These are phyloP conservation scores for Paragorgia papillata DNA, from an alignment of 92 coral and sea anemone species.

Conservation along the genomic window DNA sequence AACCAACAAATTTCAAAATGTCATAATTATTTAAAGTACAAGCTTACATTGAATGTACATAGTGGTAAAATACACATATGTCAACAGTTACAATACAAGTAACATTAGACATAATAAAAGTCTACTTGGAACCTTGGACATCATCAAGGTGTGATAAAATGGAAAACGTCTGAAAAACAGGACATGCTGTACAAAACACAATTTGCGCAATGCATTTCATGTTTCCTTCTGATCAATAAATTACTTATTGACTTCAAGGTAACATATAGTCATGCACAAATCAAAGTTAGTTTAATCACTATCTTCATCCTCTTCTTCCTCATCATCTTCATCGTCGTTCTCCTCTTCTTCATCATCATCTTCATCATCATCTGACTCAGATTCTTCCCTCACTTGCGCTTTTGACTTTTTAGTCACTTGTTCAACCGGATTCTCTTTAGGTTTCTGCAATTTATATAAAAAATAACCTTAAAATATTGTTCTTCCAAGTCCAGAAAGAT, in stretches of 20 bases:
- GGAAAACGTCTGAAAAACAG: neutral
- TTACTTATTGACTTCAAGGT: neutral
- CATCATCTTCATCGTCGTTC: constrained; percentile 74
- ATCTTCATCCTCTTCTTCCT: constrained; percentile 77
- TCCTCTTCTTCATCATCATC: constrained; percentile 66
- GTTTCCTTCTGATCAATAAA: neutral
- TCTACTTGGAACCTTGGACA: too few relatives aligned
- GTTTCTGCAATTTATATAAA: constrained; percentile 10
- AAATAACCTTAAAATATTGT: too few relatives aligned
- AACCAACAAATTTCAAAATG: neutral
- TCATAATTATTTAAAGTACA: neutral
- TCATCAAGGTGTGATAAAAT: neutral
- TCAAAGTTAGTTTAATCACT: constrained; percentile 44
- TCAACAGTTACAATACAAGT: neutral
- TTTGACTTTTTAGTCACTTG: constrained; percentile 56
- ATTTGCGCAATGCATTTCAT: neutral
- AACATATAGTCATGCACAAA: neutral
- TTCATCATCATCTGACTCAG: constrained; percentile 84
- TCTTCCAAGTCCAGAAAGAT: too few relatives aligned
- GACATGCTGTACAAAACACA: neutral
- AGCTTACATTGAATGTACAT: neutral
- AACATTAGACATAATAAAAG: neutral
- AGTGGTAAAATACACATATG: too few relatives aligned
- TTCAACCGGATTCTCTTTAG: constrained; percentile 59
- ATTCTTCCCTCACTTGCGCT: constrained; percentile 65